Base-by-base conservation (phyloP, 2,888 invertebrate species). In the Boloria selene region DNA sequence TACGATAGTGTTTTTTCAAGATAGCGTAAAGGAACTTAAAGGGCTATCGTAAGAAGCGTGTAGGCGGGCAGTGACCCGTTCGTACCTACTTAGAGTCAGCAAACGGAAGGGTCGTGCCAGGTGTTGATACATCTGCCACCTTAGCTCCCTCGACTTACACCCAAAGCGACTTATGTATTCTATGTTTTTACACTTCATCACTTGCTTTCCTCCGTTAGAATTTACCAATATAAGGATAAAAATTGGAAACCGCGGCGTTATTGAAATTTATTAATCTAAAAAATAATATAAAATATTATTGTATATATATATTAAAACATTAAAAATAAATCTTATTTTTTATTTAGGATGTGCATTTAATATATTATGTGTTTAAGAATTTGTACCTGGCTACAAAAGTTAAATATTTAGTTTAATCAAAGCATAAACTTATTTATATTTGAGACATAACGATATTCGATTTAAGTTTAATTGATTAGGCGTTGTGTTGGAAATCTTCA, bases 101-200 rank as follows among this genome's bases (percentile, higher is more conserved):
- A 80, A 79, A 81, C 87, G 89, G 88, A 88, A 90, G 89, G 90
- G 90, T 85, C 88, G 83, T 84, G 87, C 92, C 92, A 92, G 92
- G 91, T 92, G 92, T 79, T 83, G 71, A 75, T 82, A 83, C 92
- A 92, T 90, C 92, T 92, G 92, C 89, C 89, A 88, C 87, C 89
- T 87, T 86, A 79, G 81, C 78, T 77, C 77, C 78, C 77, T 74
- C 75, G 77, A 74, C 75, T 77, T 77, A 78, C 84, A 83, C 84
- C 81, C 81, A 83, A 77, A 75, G 77, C 75, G 76, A 79, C 82
- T 80, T 62, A 75, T 67, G 78, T 77, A 75, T 76, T 79, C 79
- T 74, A 77, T 80, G 79, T 79, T 75, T 86, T 82, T 80, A 82
- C 83, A 86, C 87, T 82, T 83, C 84, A 85, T 73, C 67, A 71